phyloP scores from a whole-genome alignment of 2,888 invertebrate genomes.

The Scrobipalpa atriplicella region DNA sequence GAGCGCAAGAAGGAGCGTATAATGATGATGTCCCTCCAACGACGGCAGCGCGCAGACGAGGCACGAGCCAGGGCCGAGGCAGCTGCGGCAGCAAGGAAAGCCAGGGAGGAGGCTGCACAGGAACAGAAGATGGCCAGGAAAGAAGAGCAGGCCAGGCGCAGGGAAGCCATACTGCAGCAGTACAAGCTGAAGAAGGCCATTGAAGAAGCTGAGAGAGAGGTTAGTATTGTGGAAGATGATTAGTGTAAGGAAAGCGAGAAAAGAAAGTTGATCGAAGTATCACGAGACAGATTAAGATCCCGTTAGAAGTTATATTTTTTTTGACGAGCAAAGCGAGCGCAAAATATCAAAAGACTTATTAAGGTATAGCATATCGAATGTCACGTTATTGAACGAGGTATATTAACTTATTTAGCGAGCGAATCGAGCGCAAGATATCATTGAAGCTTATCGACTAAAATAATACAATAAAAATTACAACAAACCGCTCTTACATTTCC shows the following conservation, averaged over 20 bases:
- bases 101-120: conserved; percentile 88
- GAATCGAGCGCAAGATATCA: too few relatives aligned
- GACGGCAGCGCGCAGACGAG: conserved; percentile 96
- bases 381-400: too few relatives aligned
- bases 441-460: too few relatives aligned
- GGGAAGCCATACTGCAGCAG: conserved; percentile 95
- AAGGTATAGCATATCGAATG: too few relatives aligned
- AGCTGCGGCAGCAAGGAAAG: conserved; percentile 85
- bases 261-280: too few relatives aligned
- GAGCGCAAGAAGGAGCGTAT: conserved; percentile 96
- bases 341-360: too few relatives aligned
- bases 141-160: conserved; percentile 93
- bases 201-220: conserved; percentile 95
- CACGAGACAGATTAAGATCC: too few relatives aligned
- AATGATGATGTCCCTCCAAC: conserved; percentile 93
- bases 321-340: too few relatives aligned
- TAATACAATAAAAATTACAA: too few relatives aligned
- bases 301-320: too few relatives aligned
- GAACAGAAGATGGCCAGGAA: conserved; percentile 89
- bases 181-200: conserved; percentile 96
- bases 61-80: conserved; percentile 91
- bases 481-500: conserved; percentile 40
- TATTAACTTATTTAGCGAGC: too few relatives aligned
- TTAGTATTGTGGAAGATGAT: conserved; percentile 54
- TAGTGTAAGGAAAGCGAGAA: too few relatives aligned